Percentiles rank a stretch among this genome's conserved stretches.
Conservation (phyloP, 2,113 vertebrate genomes). For the Plecotus auritus region DNA sequence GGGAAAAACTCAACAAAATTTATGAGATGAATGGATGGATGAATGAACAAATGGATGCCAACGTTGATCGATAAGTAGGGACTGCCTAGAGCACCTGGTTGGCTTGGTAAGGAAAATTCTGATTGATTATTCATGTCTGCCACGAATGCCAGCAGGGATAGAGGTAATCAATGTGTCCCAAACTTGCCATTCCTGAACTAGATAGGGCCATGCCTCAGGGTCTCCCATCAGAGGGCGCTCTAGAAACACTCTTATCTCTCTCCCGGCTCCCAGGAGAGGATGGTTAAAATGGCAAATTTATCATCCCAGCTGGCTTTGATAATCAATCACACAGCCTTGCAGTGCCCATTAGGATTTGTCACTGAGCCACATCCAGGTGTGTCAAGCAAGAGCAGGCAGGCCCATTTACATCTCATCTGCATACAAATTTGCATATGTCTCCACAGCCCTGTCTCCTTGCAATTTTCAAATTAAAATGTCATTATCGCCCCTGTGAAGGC, state of each 20-base stretch:
- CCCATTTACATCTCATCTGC: conserved; percentile 71
- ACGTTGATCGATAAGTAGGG: conserved; percentile 6
- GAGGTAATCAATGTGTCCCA: not conserved
- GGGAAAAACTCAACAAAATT: not conserved
- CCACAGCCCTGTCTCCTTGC: conserved; percentile 33
- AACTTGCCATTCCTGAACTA: not conserved
- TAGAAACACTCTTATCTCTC: not conserved
- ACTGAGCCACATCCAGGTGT: conserved; percentile 67
- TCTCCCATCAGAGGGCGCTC: conserved; percentile 9
- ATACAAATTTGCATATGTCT: conserved; percentile 66
- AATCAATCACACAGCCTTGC: conserved; percentile 63
- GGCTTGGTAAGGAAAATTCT: not conserved
- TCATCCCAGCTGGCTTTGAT: conserved; percentile 62
- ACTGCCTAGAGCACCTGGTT: not conserved
- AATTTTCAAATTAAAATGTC: conserved; percentile 75
- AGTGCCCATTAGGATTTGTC: conserved; percentile 58
- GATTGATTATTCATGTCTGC: conserved; percentile 63
- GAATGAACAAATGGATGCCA: conserved; percentile 8
- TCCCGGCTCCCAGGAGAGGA: not conserved
- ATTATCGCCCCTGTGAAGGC: conserved; percentile 60
- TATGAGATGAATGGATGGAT: not conserved
- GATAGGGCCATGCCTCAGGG: not conserved
- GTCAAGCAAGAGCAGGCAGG: conserved; percentile 34
- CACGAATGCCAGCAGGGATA: not conserved
- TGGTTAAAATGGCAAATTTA: too few relatives aligned